A percentile compares a stretch with the other conserved stretches of the same genome.
Evolutionary conservation across 2,113 vertebrate species (phyloP).

Genomic region (Ptyas mucosa): DNA sequence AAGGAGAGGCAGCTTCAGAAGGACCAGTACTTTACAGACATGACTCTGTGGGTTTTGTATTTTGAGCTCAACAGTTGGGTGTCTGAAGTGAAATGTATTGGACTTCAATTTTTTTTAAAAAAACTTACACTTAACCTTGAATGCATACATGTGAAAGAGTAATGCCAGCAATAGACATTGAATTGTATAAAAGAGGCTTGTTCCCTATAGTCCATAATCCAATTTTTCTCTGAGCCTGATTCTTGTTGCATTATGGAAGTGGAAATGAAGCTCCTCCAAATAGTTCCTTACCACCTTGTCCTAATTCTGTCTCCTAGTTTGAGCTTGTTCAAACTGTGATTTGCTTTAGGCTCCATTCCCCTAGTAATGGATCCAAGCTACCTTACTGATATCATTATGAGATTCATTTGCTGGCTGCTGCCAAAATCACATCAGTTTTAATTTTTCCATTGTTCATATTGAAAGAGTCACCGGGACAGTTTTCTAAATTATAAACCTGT

Average conservation of each 20-base stretch:
- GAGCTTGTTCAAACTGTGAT: not conserved
- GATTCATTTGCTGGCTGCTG: slow-evolving; percentile 33
- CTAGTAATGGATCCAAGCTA: slow-evolving; percentile 31
- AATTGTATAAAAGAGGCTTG: not conserved
- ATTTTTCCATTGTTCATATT: slow-evolving; percentile 38
- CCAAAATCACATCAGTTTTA: slow-evolving; percentile 42
- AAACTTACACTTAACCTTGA: not conserved
- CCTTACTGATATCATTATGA: slow-evolving; percentile 13
- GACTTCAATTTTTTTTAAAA: not conserved
- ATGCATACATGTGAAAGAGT: not conserved
- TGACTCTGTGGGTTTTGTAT: not conserved
- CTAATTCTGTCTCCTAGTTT: slow-evolving; percentile 23
- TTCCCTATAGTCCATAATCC: too few species aligned
- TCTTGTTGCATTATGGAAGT: not conserved
- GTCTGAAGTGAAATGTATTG: not conserved
- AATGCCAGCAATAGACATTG: not conserved
- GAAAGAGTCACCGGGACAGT: slow-evolving; percentile 26
- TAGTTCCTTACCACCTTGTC: not conserved
- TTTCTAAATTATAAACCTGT: slow-evolving; percentile 28
- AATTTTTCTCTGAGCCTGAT: not conserved
- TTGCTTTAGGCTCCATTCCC: slow-evolving; percentile 41
- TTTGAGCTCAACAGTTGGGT: not conserved
- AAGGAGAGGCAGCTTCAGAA: slow-evolving; percentile 15
- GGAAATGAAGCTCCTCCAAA: not conserved
- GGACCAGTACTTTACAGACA: not conserved